Evolutionary conservation across 2,113 vertebrate species (phyloP).

Genomic region (Neodon shergylaensis): DNA sequence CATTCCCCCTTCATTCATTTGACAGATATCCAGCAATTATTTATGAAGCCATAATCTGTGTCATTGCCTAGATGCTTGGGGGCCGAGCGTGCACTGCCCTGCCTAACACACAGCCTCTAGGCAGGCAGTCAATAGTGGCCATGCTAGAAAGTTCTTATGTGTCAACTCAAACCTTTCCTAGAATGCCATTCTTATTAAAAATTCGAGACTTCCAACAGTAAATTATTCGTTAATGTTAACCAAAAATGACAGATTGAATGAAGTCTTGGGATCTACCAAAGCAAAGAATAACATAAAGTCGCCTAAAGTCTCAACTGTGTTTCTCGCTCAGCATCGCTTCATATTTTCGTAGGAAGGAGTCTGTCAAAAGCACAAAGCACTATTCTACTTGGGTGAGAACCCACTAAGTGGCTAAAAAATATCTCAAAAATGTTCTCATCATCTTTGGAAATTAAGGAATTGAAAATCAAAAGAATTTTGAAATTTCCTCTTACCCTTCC

Average conservation of each 20-base stretch:
- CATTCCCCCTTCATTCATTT: neutral
- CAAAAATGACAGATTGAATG: neutral
- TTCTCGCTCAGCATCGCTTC: neutral
- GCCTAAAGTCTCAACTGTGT: neutral
- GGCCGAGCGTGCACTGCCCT: too few species aligned
- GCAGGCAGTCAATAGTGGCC: neutral
- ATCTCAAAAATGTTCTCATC: neutral
- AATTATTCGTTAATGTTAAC: neutral
- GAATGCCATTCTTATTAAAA: neutral
- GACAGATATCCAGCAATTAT: neutral
- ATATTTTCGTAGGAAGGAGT: neutral
- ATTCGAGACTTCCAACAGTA: neutral
- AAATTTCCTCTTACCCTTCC: neutral
- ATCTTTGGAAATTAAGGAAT: neutral
- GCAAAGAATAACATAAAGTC: neutral
- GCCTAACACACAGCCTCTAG: neutral
- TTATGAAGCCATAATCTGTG: neutral
- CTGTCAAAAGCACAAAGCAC: neutral
- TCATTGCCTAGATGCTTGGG: neutral
- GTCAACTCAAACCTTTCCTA: neutral
- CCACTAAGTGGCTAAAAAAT: neutral
- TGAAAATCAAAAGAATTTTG: neutral
- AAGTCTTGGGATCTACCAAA: neutral
- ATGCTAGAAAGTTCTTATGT: neutral
- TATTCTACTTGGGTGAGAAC: neutral